Conservation (phyloP, 2,888 invertebrate genomes). For the Sinohyriopsis cumingii region DNA sequence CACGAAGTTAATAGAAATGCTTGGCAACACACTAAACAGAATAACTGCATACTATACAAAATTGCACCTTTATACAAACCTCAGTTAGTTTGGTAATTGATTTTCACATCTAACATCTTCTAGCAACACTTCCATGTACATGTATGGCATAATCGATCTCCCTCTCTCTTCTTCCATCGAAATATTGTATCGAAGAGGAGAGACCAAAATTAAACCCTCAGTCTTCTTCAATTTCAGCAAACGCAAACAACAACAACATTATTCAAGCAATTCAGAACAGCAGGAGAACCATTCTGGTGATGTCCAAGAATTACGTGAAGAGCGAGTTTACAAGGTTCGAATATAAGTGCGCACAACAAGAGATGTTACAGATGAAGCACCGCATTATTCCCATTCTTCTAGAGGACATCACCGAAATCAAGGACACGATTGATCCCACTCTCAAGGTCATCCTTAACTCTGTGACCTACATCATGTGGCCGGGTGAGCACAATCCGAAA, state of each 20-base stretch:
- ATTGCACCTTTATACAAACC: no score
- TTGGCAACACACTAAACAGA: no score
- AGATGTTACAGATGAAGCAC: constrained; percentile 42
- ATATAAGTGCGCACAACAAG: constrained; percentile 44
- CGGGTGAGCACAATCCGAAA: constrained; percentile 14
- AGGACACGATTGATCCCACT: constrained; percentile 27
- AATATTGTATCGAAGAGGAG: no score
- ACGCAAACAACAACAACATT: constrained; percentile 47
- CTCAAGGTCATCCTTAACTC: constrained; percentile 30
- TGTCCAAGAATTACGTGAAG: constrained; percentile 32
- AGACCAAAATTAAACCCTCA: no score
- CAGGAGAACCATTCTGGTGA: constrained; percentile 37
- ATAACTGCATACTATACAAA: no score
- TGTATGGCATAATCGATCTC: no score
- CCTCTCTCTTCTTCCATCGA: no score
- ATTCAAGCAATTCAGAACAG: constrained; percentile 41
- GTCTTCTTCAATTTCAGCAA: constrained; percentile 26
- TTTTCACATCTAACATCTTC: no score
- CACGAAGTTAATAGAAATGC: no score
- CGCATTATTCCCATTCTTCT: constrained; percentile 42
- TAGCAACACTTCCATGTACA: no score
- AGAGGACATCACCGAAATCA: constrained; percentile 24
- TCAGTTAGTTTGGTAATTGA: no score
- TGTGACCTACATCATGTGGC: constrained; percentile 39
- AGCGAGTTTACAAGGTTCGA: constrained; percentile 44